Conservation (phyloP, 2,113 vertebrate species). For the Hyaena hyaena region DNA sequence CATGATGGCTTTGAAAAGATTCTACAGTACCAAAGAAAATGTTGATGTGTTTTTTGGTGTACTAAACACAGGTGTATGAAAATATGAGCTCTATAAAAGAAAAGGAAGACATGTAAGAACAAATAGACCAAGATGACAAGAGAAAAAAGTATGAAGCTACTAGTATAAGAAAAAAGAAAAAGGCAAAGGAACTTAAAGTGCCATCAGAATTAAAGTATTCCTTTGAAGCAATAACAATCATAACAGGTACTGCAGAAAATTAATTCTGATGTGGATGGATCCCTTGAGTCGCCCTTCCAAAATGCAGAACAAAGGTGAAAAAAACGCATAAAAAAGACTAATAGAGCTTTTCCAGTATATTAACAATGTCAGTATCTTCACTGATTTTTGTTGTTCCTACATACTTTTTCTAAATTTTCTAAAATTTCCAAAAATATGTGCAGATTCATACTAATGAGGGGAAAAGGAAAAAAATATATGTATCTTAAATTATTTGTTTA, state of each 20-base stretch:
- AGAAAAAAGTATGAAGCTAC: neutral
- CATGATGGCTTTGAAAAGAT: neutral
- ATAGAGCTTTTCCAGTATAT: slow-evolving; percentile 9
- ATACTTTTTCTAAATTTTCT: neutral
- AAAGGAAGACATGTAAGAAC: slow-evolving; percentile 30
- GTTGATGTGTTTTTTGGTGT: neutral
- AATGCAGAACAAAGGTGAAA: neutral
- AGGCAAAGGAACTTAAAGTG: slow-evolving; percentile 6
- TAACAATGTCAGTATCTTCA: neutral
- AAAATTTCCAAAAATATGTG: neutral
- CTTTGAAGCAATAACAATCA: neutral
- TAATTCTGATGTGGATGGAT: neutral
- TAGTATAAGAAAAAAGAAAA: neutral
- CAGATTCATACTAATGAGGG: neutral
- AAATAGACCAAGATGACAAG: neutral
- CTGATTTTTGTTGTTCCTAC: neutral
- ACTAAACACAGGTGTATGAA: neutral
- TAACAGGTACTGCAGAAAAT: slow-evolving; percentile 18
- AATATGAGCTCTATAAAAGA: neutral
- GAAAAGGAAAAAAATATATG: neutral
- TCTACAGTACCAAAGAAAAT: neutral
- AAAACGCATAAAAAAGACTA: slow-evolving; percentile 5
- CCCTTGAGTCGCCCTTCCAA: neutral
- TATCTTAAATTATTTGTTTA: neutral
- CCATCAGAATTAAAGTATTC: neutral